Conservation (phyloP, 2,888 invertebrate species). For the Taenaris catops region DNA sequence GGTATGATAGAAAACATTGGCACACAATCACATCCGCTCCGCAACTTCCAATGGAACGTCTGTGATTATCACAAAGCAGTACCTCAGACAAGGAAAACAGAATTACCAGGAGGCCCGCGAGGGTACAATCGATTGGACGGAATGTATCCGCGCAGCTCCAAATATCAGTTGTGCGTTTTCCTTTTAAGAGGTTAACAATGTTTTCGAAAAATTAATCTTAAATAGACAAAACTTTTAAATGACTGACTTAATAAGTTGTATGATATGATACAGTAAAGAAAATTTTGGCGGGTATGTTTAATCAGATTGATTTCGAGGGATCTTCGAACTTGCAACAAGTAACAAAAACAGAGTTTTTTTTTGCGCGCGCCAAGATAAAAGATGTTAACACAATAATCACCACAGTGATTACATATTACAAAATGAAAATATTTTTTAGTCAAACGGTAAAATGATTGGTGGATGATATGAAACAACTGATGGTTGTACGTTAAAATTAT, state of each 20-base stretch:
- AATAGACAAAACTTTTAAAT: slow-evolving; percentile 26
- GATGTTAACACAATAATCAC: slow-evolving; percentile 31
- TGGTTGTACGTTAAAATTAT: slow-evolving; percentile 35
- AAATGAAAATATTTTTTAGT: slow-evolving; percentile 5
- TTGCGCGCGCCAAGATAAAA: slow-evolving; percentile 31
- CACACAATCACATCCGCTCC: slow-evolving; percentile 54
- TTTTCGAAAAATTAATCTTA: slow-evolving; percentile 39
- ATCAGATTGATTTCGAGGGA: slow-evolving; percentile 18
- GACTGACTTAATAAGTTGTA: slow-evolving; percentile 22
- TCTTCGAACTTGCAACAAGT: slow-evolving; percentile 4
- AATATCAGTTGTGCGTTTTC: slow-evolving; percentile 46
- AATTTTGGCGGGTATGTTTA: neutral
- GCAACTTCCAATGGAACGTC: slow-evolving; percentile 73
- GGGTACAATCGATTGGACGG: slow-evolving; percentile 50
- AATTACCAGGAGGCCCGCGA: slow-evolving; percentile 44
- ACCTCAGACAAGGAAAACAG: slow-evolving; percentile 64
- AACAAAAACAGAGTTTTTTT: slow-evolving; percentile 26
- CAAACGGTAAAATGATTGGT: slow-evolving; percentile 2
- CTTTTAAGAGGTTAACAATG: slow-evolving; percentile 59
- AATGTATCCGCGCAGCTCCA: slow-evolving; percentile 61
- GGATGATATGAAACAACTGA: slow-evolving; percentile 10
- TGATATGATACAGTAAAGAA: slow-evolving; percentile 22
- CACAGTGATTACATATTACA: slow-evolving; percentile 23
- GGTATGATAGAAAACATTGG: slow-evolving; percentile 51
- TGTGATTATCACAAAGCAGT: slow-evolving; percentile 43